Percentiles rank a stretch among this genome's conserved stretches.
phyloP scores from a whole-genome alignment of 2,888 invertebrate genomes.

The Sipha maydis region DNA sequence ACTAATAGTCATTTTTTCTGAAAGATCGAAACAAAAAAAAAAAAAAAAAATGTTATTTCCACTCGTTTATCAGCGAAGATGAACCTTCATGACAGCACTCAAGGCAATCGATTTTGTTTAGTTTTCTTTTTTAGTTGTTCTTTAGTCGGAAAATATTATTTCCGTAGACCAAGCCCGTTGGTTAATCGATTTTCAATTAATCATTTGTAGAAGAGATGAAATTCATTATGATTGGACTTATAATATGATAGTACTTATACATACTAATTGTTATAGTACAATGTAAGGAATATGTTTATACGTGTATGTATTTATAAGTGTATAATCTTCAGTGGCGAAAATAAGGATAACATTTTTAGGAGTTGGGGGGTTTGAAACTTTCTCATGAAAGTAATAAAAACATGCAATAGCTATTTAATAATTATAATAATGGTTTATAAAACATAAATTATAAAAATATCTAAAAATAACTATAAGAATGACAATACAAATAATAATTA shows the following conservation, averaged over 20 bases:
- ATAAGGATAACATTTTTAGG: no score
- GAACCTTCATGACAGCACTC: slow-evolving; percentile 55
- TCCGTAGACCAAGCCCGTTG: slow-evolving; percentile 4
- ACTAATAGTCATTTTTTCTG: slow-evolving; percentile 43
- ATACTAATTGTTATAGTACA: background rate
- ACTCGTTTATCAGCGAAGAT: slow-evolving; percentile 58
- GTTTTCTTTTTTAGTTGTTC: slow-evolving; percentile 25
- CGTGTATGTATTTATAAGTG: background rate
- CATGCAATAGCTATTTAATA: no score
- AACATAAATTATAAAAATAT: no score
- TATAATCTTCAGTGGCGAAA: background rate
- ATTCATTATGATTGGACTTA: background rate
- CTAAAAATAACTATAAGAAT: no score
- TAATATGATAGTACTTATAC: background rate
- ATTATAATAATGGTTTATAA: no score
- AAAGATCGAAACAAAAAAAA: slow-evolving; percentile 19
- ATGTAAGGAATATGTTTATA: background rate
- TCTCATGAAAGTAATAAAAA: no score
- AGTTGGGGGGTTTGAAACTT: no score
- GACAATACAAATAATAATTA: no score
- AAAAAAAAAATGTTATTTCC: slow-evolving; percentile 34
- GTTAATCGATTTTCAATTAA: slow-evolving; percentile 52
- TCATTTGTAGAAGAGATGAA: slow-evolving; percentile 11
- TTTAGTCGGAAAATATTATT: slow-evolving; percentile 45
- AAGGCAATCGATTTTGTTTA: slow-evolving; percentile 34